These are phyloP conservation scores for Nixonia krombeini DNA, from an alignment of 1,140 invertebrate species.

Conservation along the genomic window DNA sequence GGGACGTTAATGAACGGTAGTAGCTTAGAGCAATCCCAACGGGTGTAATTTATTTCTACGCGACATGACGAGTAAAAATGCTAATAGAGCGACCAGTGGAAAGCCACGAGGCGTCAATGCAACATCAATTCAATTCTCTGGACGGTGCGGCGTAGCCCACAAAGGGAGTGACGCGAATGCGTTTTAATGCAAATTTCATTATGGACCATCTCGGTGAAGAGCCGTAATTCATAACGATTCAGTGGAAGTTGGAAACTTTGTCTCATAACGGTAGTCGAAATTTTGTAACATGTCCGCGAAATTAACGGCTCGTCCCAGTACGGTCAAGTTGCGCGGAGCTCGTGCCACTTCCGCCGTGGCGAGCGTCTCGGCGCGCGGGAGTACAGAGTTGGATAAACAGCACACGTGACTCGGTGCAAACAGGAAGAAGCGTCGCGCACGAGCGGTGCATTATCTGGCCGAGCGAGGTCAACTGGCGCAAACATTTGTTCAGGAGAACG, in stretches of 20 bases:
- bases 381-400: slow-evolving; percentile 33
- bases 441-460: slow-evolving; percentile 37
- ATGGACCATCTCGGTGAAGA: slow-evolving; percentile 20
- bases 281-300: slow-evolving; percentile 22
- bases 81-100: too few relatives aligned
- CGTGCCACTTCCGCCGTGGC: slow-evolving; percentile 19
- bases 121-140: too few relatives aligned
- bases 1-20: slow-evolving; percentile 15
- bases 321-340: slow-evolving; percentile 24
- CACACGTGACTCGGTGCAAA: slow-evolving; percentile 46
- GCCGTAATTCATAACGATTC: slow-evolving; percentile 28
- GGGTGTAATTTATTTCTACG: too few relatives aligned
- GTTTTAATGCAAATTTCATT: too few relatives aligned
- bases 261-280: slow-evolving; percentile 11
- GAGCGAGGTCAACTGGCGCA: slow-evolving; percentile 48
- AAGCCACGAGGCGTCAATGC: too few relatives aligned
- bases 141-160: too few relatives aligned
- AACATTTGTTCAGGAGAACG: slow-evolving; percentile 61
- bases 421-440: slow-evolving; percentile 54
- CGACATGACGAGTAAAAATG: too few relatives aligned
- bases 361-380: slow-evolving; percentile 15
- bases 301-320: slow-evolving; percentile 31
- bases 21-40: too few relatives aligned
- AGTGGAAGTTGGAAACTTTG: slow-evolving; percentile 22
- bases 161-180: too few relatives aligned